Evolutionary conservation across 2,888 invertebrate species (phyloP).

Genomic region (Epistrophe grossulariae): DNA sequence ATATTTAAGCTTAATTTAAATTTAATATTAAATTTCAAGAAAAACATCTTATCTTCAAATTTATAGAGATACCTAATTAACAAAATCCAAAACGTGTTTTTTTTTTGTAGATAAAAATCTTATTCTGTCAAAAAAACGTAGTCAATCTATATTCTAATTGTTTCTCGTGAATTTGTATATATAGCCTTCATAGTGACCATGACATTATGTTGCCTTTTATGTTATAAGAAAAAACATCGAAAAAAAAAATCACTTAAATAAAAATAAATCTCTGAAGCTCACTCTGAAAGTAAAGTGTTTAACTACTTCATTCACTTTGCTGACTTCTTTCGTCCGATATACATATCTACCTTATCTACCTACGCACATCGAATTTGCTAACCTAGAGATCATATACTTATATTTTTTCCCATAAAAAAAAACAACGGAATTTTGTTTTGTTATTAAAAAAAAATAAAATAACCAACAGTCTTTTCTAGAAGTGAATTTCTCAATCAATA

Average conservation of each 20-base stretch:
- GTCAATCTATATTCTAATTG: constrained; percentile 20
- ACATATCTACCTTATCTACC: not conserved
- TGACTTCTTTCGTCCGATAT: not conserved
- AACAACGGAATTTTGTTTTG: not conserved
- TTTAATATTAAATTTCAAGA: not conserved
- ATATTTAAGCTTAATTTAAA: too few relatives aligned
- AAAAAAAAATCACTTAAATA: not conserved
- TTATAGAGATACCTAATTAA: not conserved
- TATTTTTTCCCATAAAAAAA: not conserved
- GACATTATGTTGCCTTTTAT: constrained; percentile 8
- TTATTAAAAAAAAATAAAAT: not conserved
- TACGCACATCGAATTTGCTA: not conserved
- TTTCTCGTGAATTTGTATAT: not conserved
- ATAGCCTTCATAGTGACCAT: constrained; percentile 8
- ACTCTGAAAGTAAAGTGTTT: not conserved
- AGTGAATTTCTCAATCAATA: not conserved
- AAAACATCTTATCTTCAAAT: not conserved
- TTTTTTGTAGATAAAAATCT: not conserved
- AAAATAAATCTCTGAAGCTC: not conserved
- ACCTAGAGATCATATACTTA: not conserved
- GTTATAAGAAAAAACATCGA: not conserved
- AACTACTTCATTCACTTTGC: not conserved
- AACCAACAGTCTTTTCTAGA: not conserved
- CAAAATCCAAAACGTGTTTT: not conserved
- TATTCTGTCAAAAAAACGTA: not conserved